Conservation (phyloP, 2,797 vertebrate genomes). For the Sarcoramphus papa region DNA sequence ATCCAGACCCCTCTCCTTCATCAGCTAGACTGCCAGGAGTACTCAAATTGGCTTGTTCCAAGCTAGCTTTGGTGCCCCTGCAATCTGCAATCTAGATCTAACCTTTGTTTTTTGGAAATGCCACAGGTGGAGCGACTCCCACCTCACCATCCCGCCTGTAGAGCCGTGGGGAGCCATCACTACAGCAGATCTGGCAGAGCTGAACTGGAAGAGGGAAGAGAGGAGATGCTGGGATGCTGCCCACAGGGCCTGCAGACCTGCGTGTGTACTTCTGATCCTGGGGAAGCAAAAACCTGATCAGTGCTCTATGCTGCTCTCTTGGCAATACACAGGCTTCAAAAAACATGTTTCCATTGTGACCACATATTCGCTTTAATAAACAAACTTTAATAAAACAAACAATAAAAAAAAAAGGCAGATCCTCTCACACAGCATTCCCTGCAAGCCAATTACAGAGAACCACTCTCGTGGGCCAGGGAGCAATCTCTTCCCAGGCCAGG, state of each 20-base stretch:
- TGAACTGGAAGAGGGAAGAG: neutral
- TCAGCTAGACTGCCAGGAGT: neutral
- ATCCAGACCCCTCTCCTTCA: neutral
- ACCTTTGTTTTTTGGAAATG: neutral
- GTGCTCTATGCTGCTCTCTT: neutral
- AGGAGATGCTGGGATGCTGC: fast-evolving
- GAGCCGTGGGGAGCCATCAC: neutral
- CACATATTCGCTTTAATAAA: slow-evolving; percentile 4
- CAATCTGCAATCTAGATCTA: neutral
- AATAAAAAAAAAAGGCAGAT: neutral
- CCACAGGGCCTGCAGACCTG: neutral
- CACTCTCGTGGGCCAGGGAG: neutral
- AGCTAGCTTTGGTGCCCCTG: neutral
- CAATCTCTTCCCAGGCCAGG: neutral
- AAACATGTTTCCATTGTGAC: neutral
- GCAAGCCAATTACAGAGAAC: neutral
- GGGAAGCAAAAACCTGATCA: neutral
- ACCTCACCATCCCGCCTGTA: fast-evolving
- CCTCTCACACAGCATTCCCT: neutral
- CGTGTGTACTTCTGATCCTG: neutral
- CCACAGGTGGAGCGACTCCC: neutral
- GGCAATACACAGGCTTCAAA: neutral
- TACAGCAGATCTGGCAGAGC: neutral
- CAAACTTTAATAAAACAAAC: slow-evolving; percentile 48
- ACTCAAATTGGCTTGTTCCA: neutral